A percentile compares a stretch with the other conserved stretches of the same genome.
phyloP scores from a whole-genome alignment of 2,797 vertebrate species.

The Centroberyx gerrardi region DNA sequence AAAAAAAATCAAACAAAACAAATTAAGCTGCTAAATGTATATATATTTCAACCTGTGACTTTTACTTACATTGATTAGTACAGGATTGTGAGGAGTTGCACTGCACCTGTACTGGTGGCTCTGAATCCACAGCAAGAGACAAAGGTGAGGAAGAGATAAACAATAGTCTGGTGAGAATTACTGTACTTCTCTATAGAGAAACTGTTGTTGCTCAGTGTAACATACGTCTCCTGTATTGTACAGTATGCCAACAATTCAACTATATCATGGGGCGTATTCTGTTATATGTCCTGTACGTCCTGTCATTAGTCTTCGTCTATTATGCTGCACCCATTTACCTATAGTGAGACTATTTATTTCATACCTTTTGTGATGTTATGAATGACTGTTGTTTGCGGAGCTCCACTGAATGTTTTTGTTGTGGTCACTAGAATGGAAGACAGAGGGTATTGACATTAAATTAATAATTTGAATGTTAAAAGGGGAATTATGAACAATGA shows the following conservation, averaged over 20 bases:
- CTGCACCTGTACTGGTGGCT: background rate
- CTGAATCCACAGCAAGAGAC: conserved; percentile 10
- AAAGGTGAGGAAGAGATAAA: background rate
- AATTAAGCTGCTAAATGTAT: background rate
- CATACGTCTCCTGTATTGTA: background rate
- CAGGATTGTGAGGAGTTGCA: conserved; percentile 39
- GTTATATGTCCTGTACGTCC: background rate
- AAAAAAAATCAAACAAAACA: background rate
- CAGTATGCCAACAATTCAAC: background rate
- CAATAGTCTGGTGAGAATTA: background rate
- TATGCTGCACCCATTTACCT: background rate
- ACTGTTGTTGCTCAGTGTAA: no score
- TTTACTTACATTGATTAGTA: conserved; percentile 39
- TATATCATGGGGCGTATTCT: background rate
- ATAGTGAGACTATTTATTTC: background rate
- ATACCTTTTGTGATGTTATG: conserved; percentile 2
- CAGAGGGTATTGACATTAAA: background rate
- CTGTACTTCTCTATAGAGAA: no score
- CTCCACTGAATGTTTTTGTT: background rate
- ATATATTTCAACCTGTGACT: background rate
- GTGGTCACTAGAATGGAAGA: background rate
- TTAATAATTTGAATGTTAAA: no score
- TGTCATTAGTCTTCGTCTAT: background rate
- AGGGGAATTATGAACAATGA: background rate
- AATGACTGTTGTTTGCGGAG: background rate